These are phyloP conservation scores for Phengaris alcon DNA, from an alignment of 2,888 invertebrate genomes.

Conservation along the genomic window DNA sequence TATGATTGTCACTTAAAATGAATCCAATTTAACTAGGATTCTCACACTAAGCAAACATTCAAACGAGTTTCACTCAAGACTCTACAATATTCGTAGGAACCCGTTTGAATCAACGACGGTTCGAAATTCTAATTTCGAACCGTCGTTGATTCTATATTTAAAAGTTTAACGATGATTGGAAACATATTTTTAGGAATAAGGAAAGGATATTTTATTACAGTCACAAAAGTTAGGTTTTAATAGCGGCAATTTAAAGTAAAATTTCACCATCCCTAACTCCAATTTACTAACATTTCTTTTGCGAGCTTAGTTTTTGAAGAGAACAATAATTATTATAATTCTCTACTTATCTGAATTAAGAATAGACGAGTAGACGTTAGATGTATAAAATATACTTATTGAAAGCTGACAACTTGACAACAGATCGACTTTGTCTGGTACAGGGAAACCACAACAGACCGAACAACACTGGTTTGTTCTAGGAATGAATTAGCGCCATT, in stretches of 20 bases:
- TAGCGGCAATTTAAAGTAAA: no score
- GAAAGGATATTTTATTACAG: not conserved
- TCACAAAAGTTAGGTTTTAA: not conserved
- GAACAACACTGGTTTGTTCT: slow-evolving; percentile 28
- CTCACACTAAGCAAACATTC: slow-evolving; percentile 20
- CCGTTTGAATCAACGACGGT: no score
- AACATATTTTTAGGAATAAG: slow-evolving; percentile 20
- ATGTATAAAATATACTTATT: not conserved
- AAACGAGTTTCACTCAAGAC: slow-evolving; percentile 19
- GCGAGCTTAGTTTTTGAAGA: not conserved
- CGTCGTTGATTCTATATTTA: slow-evolving; percentile 22
- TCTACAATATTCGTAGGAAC: slow-evolving; percentile 1
- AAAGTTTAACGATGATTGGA: slow-evolving; percentile 22
- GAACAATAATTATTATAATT: not conserved
- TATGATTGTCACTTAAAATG: not conserved
- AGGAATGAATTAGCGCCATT: slow-evolving; percentile 28
- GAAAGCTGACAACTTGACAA: not conserved
- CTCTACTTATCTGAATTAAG: not conserved
- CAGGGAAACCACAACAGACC: slow-evolving; percentile 1
- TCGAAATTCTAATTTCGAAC: slow-evolving; percentile 22
- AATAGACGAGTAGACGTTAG: not conserved
- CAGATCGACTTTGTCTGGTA: not conserved
- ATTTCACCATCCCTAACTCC: not conserved
- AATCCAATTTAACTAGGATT: not conserved
- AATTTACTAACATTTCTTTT: not conserved